Conservation (phyloP, 2,888 invertebrate genomes). For the Copidosoma aretas region DNA sequence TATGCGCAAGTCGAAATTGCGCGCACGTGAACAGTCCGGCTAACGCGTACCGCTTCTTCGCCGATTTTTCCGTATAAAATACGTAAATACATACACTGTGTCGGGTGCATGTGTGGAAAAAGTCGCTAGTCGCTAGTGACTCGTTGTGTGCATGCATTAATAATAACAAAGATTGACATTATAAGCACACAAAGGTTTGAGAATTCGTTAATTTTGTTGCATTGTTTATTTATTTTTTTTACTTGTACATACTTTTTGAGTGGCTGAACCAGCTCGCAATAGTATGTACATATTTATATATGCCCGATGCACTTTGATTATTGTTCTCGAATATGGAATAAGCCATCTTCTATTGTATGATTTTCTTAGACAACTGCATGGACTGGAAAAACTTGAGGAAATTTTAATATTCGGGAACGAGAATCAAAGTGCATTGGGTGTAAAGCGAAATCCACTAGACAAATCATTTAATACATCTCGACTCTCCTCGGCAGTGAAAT, state of each 20-base stretch:
- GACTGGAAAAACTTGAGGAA: too few relatives aligned
- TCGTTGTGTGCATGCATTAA: constrained; percentile 14
- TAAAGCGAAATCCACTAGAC: constrained; percentile 19
- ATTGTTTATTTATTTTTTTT: not conserved
- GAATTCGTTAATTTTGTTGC: constrained; percentile 12
- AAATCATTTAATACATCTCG: constrained; percentile 8
- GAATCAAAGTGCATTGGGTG: too few relatives aligned
- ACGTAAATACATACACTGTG: not conserved
- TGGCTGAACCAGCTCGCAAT: not conserved
- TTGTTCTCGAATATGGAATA: too few relatives aligned
- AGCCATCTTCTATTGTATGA: too few relatives aligned
- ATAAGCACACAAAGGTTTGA: constrained; percentile 2
- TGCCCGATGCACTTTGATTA: too few relatives aligned
- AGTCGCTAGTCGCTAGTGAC: constrained; percentile 8
- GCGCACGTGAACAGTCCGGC: not conserved
- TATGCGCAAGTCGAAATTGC: constrained; percentile 26
- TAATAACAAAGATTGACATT: constrained; percentile 9
- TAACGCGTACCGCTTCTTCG: constrained; percentile 15
- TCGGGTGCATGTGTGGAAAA: constrained; percentile 20
- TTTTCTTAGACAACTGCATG: too few relatives aligned
- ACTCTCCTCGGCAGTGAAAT: constrained; percentile 14
- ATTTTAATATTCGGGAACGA: too few relatives aligned
- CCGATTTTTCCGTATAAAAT: constrained; percentile 19
- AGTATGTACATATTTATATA: too few relatives aligned
- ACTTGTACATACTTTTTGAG: constrained; percentile 8